Conservation (phyloP, 1,140 invertebrate genomes). For the Lethocerus indicus region DNA sequence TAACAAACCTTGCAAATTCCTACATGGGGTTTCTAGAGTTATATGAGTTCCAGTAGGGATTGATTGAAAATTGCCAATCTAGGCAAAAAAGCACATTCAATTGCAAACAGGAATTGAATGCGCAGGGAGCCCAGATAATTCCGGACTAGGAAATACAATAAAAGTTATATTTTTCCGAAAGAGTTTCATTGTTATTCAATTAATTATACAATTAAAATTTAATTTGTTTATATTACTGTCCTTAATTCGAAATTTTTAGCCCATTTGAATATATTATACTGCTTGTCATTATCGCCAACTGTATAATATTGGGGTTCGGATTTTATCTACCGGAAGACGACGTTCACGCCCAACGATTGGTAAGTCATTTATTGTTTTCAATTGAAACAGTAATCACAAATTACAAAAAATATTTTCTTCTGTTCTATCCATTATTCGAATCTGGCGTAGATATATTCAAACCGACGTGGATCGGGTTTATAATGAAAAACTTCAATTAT, state of each 20-base stretch:
- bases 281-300: constrained; percentile 11
- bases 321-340: constrained; percentile 9
- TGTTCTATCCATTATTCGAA: not conserved
- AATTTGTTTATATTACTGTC: not conserved
- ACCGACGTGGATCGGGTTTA: not conserved
- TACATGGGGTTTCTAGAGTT: too few relatives aligned
- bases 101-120: not conserved
- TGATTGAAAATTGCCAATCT: not conserved
- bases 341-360: constrained; percentile 2
- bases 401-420: not conserved
- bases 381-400: too few relatives aligned
- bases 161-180: not conserved
- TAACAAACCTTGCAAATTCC: too few relatives aligned
- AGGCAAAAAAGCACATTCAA: not conserved
- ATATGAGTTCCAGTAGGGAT: too few relatives aligned
- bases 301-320: constrained; percentile 11
- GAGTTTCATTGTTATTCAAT: not conserved
- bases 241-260: constrained; percentile 1
- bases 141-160: not conserved
- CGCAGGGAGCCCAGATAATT: not conserved
- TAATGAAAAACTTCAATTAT: not conserved
- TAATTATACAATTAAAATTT: not conserved
- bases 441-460: not conserved
- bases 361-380: not conserved
- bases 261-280: constrained; percentile 13